Evolutionary conservation across 2,113 vertebrate species (phyloP), one percentile per base, ranked within the genome.

Genomic region (Microtus richardsoni): DNA sequence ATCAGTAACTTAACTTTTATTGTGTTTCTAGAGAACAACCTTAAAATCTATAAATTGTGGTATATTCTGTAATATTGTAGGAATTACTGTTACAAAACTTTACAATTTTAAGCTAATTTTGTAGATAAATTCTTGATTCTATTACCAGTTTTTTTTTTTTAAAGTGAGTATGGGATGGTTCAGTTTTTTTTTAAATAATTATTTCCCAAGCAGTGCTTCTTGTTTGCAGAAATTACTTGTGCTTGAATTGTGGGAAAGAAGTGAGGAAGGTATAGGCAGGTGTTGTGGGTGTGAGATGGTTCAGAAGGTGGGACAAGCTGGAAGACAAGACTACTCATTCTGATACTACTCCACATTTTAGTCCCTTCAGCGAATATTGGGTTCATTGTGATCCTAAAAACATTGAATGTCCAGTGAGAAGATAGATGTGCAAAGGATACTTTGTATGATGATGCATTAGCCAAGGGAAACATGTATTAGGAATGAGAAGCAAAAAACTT

Each of bases 11-110:
- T 13, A 86, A 82, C 36, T 88, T 84, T n/a, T 68, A 26, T 26
- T 90, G 36, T 60, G n/a, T 83, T 96, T 88, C 49, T 3, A 68
- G 36, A 47, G 39, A 88, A 73, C 30, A 88, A 39, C 58, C 62
- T 91, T 91, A 49, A 91, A 88, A 75, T 87, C 70, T 88, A 3
- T 75, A 83, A 83, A 54, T 88, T 84, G 28, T 75, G 88, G 26
- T 68, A n/a, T 88, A 60, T 70, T 68, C 26, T 82, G 33, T 88
- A 49, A 60, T 73, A 49, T n/a, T 91, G 49, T 36, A 88, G 54
- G 60, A 91, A 82, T 90, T 33, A 39, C 33, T 47, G n/a, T 80
- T 33, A 78, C 22, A 86, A 85, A 84, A 75, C 49, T 54, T 68
- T 19, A 21, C 39, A 88, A 74, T 64, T n/a, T 52, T 79, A 36